Conservation (phyloP, 2,888 invertebrate genomes). For the Pammene fasciana region DNA sequence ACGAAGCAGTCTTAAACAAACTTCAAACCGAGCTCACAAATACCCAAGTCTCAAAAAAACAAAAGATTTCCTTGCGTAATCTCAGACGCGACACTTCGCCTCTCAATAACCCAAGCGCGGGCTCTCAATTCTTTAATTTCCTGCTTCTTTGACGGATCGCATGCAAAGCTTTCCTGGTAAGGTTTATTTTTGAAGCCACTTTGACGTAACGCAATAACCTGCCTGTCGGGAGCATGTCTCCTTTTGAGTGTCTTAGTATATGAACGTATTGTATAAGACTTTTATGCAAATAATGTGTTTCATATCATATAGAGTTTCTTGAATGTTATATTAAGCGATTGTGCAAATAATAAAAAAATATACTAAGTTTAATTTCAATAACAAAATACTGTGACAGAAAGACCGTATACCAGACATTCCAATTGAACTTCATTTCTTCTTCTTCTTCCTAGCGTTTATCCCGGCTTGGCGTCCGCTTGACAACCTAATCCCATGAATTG, state of each 20-base stretch:
- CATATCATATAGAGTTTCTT: neutral
- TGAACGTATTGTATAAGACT: neutral
- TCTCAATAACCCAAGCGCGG: slow-evolving; percentile 27
- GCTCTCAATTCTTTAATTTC: slow-evolving; percentile 67
- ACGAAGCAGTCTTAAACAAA: too few relatives aligned
- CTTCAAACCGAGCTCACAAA: neutral
- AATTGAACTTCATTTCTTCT: too few relatives aligned
- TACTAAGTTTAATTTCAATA: too few relatives aligned
- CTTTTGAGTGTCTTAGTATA: slow-evolving; percentile 4
- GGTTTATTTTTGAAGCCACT: slow-evolving; percentile 45
- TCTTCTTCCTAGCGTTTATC: too few relatives aligned
- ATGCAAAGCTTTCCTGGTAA: slow-evolving; percentile 54
- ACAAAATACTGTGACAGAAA: neutral
- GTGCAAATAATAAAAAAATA: too few relatives aligned
- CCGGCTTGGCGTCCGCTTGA: too few relatives aligned
- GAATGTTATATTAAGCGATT: too few relatives aligned
- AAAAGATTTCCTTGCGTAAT: slow-evolving; percentile 27
- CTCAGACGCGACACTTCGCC: slow-evolving; percentile 34
- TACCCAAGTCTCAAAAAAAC: slow-evolving; percentile 3
- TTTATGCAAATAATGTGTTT: slow-evolving; percentile 5
- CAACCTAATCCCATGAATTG: too few relatives aligned
- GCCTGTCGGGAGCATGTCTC: slow-evolving; percentile 7
- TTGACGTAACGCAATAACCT: slow-evolving; percentile 38
- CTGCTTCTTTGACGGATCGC: slow-evolving; percentile 58
- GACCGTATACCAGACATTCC: neutral